A percentile compares a stretch with the other conserved stretches of the same genome.
phyloP scores from a whole-genome alignment of 2,113 vertebrate species.

The Strix aluco region DNA sequence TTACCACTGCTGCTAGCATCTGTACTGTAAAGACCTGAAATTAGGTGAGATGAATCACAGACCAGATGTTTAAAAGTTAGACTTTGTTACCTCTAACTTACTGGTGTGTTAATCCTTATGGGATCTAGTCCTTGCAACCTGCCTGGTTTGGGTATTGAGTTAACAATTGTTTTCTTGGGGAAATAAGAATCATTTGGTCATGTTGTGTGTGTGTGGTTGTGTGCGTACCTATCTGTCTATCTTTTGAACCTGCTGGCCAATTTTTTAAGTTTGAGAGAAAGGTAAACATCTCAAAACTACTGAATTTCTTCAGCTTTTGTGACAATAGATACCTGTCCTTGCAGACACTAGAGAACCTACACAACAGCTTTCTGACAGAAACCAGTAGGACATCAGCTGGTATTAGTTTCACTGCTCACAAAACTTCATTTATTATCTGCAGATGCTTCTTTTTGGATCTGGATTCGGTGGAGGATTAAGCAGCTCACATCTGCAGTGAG shows the following conservation, averaged over 20 bases:
- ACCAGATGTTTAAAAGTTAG: background rate
- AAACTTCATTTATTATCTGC: background rate
- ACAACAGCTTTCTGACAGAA: background rate
- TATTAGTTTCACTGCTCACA: background rate
- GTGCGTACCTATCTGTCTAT: background rate
- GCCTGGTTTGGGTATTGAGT: background rate
- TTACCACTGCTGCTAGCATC: background rate
- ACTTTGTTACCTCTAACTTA: background rate
- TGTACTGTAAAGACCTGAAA: no score
- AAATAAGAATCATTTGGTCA: background rate
- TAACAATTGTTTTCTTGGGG: background rate
- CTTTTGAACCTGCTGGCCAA: background rate
- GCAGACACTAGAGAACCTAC: background rate
- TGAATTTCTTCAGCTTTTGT: background rate
- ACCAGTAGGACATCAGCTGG: background rate
- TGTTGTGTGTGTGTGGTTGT: background rate
- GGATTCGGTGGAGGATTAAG: background rate
- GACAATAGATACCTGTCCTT: background rate
- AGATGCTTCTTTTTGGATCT: background rate
- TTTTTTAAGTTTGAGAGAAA: background rate
- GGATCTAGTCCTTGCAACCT: background rate
- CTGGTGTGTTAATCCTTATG: background rate
- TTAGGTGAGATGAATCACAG: background rate
- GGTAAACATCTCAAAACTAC: background rate
- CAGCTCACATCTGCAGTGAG: background rate